A percentile compares a stretch with the other conserved stretches of the same genome.
These are phyloP conservation scores for Aphelinus certus DNA, from an alignment of 1,140 invertebrate genomes.

Conservation along the genomic window DNA sequence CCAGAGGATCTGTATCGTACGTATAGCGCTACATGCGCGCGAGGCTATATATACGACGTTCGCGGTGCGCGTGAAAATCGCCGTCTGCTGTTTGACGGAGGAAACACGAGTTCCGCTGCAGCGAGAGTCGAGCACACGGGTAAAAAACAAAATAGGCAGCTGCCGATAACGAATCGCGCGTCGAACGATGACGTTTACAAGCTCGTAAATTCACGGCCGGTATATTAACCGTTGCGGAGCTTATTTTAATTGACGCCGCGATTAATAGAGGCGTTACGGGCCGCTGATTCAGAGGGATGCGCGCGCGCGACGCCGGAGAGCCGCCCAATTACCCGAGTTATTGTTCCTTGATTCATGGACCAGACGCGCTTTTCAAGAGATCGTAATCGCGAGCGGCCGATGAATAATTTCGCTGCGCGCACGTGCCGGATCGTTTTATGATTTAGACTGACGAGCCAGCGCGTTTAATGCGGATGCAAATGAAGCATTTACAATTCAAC, in stretches of 20 bases:
- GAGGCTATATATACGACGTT: not conserved
- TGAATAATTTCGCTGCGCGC: not conserved
- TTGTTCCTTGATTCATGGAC: slow-evolving; percentile 17
- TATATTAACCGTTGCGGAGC: not conserved
- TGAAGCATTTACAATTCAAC: not conserved
- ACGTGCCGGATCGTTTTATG: slow-evolving; percentile 1
- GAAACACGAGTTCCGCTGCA: slow-evolving; percentile 22
- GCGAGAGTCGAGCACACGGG: not conserved
- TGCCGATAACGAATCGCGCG: slow-evolving; percentile 12
- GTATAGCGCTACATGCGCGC: too few species aligned
- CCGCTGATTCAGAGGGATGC: not conserved
- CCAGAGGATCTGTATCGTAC: too few species aligned
- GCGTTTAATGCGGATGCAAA: not conserved
- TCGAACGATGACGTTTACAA: slow-evolving; percentile 9
- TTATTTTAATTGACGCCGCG: slow-evolving; percentile 24
- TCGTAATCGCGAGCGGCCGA: not conserved
- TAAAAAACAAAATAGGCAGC: slow-evolving; percentile 1
- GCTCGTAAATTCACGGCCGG: slow-evolving; percentile 11
- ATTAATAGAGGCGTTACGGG: slow-evolving; percentile 25
- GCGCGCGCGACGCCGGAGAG: not conserved
- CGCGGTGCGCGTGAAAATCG: not conserved
- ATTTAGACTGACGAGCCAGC: not conserved
- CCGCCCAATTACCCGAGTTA: not conserved
- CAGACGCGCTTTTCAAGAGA: not conserved
- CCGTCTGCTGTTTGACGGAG: not conserved